Base-by-base conservation (phyloP, 2,797 vertebrate species). In the Pygocentrus nattereri region DNA sequence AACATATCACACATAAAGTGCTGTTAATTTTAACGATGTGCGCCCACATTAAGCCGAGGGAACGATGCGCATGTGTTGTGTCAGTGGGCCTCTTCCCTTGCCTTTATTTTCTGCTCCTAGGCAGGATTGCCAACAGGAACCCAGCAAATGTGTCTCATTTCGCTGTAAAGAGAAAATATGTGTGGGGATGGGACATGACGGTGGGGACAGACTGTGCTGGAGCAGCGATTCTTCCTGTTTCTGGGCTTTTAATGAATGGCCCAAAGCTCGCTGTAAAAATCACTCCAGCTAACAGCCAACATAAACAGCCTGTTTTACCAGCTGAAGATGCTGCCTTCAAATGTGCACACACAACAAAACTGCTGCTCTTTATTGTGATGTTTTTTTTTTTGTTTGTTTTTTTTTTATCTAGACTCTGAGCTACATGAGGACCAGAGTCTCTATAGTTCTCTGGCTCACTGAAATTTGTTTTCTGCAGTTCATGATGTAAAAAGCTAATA, bases 1-100 rank as follows among this genome's bases (percentile, higher is more conserved):
- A 84, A 90, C 90, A 90, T 86, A 85, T 88, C 84, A 87, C 88
- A 92, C 87, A 94, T 93, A 94, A 94, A 94, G 93, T 90, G 91
- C 90, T 92, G 92, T 94, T 93, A 91, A 91, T 93, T 93, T 88
- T 89, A 85, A 86, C 76, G 79, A 75, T 52, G 74, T 70, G 87
- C 89, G 75, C 91, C 85, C 89, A 91, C 84, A 84, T 74, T 82
- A 78, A 82, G 71, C 50, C 56, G 7, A 5, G 68, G 49, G 44
- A 71, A 74, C 70, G 76, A 69, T 52, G 77, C 27, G 74, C 49
- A 59, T 84, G 78, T 89, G 70, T 78, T 85, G 85, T 85, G 87
- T 81, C 89, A 79, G 87, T 84, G 83, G 84, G 85, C 86, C 86
- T 71, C 78, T 52, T 52, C 58, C 49, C 23, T 44, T 44, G 59